Conservation (phyloP, 2,888 invertebrate species). For the Neocrepidodera transversa region DNA sequence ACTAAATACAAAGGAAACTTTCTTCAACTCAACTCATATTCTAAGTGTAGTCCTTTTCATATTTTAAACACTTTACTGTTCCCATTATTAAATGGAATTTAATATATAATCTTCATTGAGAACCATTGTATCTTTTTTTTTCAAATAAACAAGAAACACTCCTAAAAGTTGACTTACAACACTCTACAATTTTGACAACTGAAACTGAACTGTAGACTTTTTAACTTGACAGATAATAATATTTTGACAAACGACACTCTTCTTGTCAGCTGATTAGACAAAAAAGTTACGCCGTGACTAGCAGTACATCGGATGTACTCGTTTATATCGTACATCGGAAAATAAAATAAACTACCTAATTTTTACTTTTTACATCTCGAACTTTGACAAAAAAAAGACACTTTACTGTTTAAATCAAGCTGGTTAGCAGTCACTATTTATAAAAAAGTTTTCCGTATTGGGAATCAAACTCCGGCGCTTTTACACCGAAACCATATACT, state of each 20-base stretch:
- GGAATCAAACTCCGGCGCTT: no score
- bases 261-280: conserved; percentile 14
- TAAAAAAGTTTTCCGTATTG: no score
- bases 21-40: conserved; percentile 45
- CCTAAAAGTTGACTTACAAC: conserved; percentile 12
- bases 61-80: conserved; percentile 38
- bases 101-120: conserved; percentile 5
- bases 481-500: no score
- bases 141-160: conserved; percentile 23
- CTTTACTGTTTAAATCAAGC: no score
- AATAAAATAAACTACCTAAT: no score
- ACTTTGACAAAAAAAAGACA: no score
- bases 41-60: conserved; percentile 48
- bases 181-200: conserved; percentile 23
- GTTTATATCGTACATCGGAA: no score
- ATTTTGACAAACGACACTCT: neutral
- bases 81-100: conserved; percentile 29
- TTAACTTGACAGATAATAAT: no score
- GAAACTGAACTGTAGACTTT: neutral
- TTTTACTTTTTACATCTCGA: no score
- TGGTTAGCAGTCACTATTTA: no score
- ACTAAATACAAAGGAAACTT: conserved; percentile 42
- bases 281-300: no score
- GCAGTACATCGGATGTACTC: no score
- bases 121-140: conserved; percentile 21